These are phyloP conservation scores for Pangasius larnaudii DNA, from an alignment of 2,797 vertebrate species.

Conservation along the genomic window DNA sequence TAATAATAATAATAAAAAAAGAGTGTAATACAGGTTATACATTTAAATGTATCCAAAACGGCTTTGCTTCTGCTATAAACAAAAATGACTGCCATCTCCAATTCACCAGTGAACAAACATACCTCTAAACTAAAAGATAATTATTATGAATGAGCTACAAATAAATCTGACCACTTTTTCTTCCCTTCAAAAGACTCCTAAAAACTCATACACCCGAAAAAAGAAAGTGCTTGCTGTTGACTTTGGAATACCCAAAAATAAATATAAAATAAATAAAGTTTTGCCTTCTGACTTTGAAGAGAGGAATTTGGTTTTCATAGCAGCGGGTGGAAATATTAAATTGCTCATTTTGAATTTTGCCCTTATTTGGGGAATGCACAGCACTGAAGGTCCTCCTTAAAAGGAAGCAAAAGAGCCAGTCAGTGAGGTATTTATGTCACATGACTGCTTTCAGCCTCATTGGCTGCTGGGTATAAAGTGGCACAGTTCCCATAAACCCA, in stretches of 20 bases:
- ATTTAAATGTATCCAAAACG: background rate
- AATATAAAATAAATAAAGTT: background rate
- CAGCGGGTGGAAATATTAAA: conserved; percentile 69
- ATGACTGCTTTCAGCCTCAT: conserved; percentile 54
- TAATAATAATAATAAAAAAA: too few relatives aligned
- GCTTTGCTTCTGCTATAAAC: background rate
- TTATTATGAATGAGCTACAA: conserved; percentile 5
- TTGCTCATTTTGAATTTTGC: conserved; percentile 61
- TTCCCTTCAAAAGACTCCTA: background rate
- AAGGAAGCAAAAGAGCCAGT: conserved; percentile 65
- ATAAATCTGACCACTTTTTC: background rate
- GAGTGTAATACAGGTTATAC: background rate
- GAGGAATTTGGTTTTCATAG: conserved; percentile 57
- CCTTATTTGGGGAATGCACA: conserved; percentile 71
- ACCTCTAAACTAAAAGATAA: background rate
- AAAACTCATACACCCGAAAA: background rate
- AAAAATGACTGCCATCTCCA: background rate
- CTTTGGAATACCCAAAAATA: background rate
- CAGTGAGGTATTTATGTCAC: conserved; percentile 62
- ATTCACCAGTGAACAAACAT: background rate
- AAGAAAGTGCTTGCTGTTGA: conserved; percentile 1
- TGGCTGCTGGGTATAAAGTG: conserved; percentile 57
- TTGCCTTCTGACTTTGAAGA: conserved; percentile 24
- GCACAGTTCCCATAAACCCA: conserved; percentile 55
- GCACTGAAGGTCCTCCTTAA: conserved; percentile 68